These are phyloP conservation scores for Dysidea cf. avara DNA, from an alignment of 37 sponge, comb jelly and placozoan genomes.

Conservation along the genomic window DNA sequence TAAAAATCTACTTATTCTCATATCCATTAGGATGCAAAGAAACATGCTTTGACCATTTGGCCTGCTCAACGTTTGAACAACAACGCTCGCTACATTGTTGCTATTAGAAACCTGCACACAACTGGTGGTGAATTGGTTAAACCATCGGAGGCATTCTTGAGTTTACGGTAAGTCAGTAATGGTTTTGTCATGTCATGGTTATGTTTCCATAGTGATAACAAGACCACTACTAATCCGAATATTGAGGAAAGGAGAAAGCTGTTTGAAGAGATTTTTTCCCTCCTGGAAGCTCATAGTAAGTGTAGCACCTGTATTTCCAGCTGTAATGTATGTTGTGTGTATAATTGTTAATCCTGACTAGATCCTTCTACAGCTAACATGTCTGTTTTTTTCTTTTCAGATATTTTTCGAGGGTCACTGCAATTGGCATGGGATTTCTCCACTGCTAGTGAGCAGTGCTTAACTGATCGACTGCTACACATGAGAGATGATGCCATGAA, in stretches of 20 bases:
- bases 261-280: conserved; percentile 49
- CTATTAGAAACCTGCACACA: conserved; percentile 36
- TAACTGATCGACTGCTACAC: conserved; percentile 66
- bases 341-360: too few species aligned
- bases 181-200: not conserved
- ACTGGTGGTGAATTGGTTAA: conserved; percentile 10
- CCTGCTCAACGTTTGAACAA: conserved; percentile 45
- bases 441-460: conserved; percentile 64
- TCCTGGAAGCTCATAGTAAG: conserved; percentile 40
- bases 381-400: conserved; percentile 11
- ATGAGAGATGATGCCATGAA: conserved; percentile 65
- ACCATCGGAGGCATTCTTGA: conserved; percentile 48
- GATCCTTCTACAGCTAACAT: not conserved
- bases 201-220: conserved; percentile 59
- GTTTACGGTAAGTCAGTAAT: conserved; percentile 47
- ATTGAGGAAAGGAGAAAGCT: conserved; percentile 43
- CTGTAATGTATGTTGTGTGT: too few species aligned
- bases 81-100: conserved; percentile 59
- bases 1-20: not conserved
- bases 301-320: not conserved
- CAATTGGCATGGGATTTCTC: conserved; percentile 77
- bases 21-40: conserved; percentile 10
- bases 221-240: conserved; percentile 34
- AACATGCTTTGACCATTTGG: conserved; percentile 66
- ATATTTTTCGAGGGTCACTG: conserved; percentile 39